Conservation (phyloP, 1,140 invertebrate genomes). For the Melipona quadrifasciata region DNA sequence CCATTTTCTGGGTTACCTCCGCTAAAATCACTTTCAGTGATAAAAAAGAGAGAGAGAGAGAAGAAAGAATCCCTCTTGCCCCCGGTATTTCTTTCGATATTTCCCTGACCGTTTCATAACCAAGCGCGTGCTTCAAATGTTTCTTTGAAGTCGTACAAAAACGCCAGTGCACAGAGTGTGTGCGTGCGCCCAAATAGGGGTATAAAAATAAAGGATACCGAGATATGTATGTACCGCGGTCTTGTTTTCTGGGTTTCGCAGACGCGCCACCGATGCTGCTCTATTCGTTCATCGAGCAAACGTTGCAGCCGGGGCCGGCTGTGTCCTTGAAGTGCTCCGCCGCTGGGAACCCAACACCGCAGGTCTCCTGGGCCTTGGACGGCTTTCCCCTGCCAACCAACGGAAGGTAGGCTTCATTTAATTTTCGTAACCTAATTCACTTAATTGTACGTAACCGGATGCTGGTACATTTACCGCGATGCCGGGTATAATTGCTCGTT, state of each 20-base stretch:
- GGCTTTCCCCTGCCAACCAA: conserved; percentile 89
- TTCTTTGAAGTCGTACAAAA: conserved; percentile 31
- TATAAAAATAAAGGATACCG: neutral
- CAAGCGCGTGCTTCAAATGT: neutral
- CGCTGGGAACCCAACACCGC: conserved; percentile 92
- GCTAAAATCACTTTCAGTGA: no score
- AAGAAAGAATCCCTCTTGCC: neutral
- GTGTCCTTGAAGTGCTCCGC: conserved; percentile 93
- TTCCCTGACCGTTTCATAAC: neutral
- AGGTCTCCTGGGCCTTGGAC: conserved; percentile 91
- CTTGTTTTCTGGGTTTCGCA: conserved; percentile 77
- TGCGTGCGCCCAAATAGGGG: no score
- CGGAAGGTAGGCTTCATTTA: conserved; percentile 83
- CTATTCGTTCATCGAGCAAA: conserved; percentile 92
- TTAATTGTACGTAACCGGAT: conserved; percentile 15
- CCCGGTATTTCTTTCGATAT: conserved; percentile 3
- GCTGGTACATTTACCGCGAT: neutral
- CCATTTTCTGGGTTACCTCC: no score
- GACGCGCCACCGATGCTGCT: conserved; percentile 91
- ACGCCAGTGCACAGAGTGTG: neutral
- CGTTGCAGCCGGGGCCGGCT: conserved; percentile 90
- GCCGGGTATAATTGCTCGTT: neutral
- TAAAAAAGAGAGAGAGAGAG: neutral
- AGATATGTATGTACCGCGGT: neutral
- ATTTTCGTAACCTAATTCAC: conserved; percentile 43